Evolutionary conservation across 2,113 vertebrate genomes (phyloP).

Genomic region (Eulemur rufifrons): DNA sequence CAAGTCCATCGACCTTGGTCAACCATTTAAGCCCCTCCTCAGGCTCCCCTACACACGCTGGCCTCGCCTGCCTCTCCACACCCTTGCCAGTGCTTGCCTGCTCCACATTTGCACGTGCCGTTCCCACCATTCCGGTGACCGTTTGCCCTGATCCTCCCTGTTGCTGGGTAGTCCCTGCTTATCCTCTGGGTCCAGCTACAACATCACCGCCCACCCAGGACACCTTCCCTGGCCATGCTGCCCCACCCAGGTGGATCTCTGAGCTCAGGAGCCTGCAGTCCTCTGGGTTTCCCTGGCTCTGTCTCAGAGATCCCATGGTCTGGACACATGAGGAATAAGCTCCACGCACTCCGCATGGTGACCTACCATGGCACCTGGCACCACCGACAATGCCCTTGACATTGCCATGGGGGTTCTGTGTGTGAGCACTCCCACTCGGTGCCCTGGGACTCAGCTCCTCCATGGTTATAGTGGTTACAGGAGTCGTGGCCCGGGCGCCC

Average conservation of each 20-base stretch:
- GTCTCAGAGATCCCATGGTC: background rate
- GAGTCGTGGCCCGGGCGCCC: background rate
- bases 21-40: background rate
- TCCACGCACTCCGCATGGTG: background rate
- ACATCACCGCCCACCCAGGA: background rate
- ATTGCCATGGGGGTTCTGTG: fast-evolving
- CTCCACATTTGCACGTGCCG: background rate
- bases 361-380: too few relatives aligned
- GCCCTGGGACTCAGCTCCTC: too few relatives aligned
- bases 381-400: too few relatives aligned
- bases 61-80: background rate
- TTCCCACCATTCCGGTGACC: background rate
- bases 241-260: background rate
- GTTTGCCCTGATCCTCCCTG: background rate
- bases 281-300: background rate
- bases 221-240: background rate
- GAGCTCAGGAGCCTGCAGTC: background rate
- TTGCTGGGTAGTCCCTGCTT: background rate
- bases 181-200: background rate
- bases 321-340: constrained; percentile 51
- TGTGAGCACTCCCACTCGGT: background rate
- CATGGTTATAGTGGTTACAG: background rate
- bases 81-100: background rate
- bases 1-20: background rate
- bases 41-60: fast-evolving